phyloP scores from a whole-genome alignment of 1,140 invertebrate genomes.

The Ips typographus region DNA sequence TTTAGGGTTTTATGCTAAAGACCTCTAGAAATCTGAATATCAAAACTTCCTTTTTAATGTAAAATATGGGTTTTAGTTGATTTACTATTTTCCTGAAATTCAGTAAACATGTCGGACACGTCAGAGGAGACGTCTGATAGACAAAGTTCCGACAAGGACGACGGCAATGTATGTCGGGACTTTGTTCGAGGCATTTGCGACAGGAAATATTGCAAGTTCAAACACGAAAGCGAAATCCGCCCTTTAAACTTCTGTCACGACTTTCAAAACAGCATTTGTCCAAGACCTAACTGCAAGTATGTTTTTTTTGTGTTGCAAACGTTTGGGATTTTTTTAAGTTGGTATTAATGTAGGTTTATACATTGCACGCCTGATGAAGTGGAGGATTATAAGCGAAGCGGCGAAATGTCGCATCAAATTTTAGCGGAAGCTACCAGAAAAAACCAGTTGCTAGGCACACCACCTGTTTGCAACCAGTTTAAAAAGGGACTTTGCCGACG shows the following conservation, averaged over 20 bases:
- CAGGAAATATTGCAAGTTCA: conserved; percentile 74
- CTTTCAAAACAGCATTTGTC: conserved; percentile 75
- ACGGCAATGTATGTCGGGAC: conserved; percentile 57
- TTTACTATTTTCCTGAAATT: not conserved
- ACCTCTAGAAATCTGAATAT: conserved; percentile 7
- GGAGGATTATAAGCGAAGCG: conserved; percentile 68
- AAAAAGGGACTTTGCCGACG: conserved; percentile 71
- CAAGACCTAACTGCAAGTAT: conserved; percentile 59
- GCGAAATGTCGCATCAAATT: conserved; percentile 66
- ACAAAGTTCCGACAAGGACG: conserved; percentile 35
- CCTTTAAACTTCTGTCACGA: conserved; percentile 78
- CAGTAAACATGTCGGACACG: conserved; percentile 46
- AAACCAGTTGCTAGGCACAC: conserved; percentile 52
- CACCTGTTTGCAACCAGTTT: conserved; percentile 75
- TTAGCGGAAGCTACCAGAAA: conserved; percentile 52
- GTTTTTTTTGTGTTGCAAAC: not conserved
- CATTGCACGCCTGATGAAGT: conserved; percentile 79
- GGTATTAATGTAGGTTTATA: conserved; percentile 60
- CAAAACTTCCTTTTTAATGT: not conserved
- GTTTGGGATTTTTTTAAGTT: not conserved
- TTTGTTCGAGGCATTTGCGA: conserved; percentile 69
- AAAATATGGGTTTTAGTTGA: not conserved
- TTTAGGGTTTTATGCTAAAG: conserved; percentile 42
- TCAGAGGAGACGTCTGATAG: conserved; percentile 44
- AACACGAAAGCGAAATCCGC: conserved; percentile 60